phyloP scores from a whole-genome alignment of 2,888 invertebrate genomes.

The Cephus pygmeus region DNA sequence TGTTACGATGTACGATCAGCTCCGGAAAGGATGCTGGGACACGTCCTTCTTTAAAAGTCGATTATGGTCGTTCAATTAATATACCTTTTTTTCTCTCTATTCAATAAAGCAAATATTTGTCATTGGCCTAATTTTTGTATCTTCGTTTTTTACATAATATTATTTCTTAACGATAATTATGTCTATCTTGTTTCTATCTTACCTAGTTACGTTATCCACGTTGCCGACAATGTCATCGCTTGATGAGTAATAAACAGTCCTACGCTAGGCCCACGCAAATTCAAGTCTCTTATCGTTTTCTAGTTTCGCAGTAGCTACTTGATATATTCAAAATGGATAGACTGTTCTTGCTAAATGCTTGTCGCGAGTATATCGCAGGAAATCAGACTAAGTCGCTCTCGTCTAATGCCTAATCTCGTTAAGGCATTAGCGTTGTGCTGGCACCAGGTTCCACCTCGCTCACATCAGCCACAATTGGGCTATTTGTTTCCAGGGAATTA shows the following conservation, averaged over 20 bases:
- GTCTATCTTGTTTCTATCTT: neutral
- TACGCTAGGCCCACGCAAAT: neutral
- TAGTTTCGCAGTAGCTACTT: neutral
- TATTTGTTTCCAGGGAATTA: neutral
- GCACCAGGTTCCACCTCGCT: neutral
- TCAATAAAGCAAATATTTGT: neutral
- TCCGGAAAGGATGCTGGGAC: neutral
- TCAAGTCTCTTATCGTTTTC: neutral
- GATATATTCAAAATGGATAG: neutral
- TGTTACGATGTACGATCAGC: neutral
- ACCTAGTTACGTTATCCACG: neutral
- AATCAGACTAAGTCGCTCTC: neutral
- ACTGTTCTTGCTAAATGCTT: neutral
- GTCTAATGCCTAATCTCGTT: neutral
- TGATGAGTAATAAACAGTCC: neutral
- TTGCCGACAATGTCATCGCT: neutral
- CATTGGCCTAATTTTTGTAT: neutral
- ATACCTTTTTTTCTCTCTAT: neutral
- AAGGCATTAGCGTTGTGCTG: neutral
- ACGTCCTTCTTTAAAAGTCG: neutral
- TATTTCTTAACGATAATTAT: neutral
- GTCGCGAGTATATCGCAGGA: neutral
- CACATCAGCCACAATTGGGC: neutral
- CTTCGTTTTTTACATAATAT: neutral
- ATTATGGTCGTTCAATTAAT: neutral